Conservation (phyloP, 2,113 vertebrate genomes). For the Chrysemys picta region DNA sequence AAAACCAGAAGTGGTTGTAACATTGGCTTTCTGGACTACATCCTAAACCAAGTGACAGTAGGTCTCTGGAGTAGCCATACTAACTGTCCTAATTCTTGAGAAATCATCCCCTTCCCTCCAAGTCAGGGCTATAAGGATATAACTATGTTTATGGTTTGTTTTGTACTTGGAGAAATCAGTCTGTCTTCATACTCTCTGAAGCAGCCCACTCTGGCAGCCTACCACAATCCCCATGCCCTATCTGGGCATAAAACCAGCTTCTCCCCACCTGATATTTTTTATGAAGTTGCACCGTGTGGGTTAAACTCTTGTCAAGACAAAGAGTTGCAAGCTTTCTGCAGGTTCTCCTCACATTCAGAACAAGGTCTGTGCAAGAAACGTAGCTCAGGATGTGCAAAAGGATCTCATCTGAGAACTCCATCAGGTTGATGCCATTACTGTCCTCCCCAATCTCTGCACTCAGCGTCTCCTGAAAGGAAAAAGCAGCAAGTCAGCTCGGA, state of each 20-base stretch:
- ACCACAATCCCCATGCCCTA: neutral
- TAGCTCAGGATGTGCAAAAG: conserved; percentile 92
- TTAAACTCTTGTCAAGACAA: conserved; percentile 92
- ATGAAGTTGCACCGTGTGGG: conserved; percentile 86
- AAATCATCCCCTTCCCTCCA: neutral
- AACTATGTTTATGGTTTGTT: neutral
- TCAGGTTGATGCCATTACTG: conserved; percentile 79
- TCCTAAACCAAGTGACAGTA: neutral
- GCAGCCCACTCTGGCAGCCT: neutral
- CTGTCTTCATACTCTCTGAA: neutral
- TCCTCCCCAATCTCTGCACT: conserved; percentile 72
- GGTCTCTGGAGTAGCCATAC: neutral
- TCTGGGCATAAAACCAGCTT: neutral
- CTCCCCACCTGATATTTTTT: conserved; percentile 89
- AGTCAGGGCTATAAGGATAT: neutral
- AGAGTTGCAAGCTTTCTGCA: conserved; percentile 88
- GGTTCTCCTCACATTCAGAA: conserved; percentile 87
- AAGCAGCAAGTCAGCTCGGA: neutral
- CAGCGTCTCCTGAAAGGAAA: conserved; percentile 71
- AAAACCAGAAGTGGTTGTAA: neutral
- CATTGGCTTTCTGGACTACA: neutral
- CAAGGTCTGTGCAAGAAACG: conserved; percentile 88
- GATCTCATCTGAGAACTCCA: conserved; percentile 94
- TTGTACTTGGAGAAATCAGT: neutral
- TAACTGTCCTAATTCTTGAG: neutral